Conservation (phyloP, 1,140 invertebrate genomes). For the Heliothis subflexa region DNA sequence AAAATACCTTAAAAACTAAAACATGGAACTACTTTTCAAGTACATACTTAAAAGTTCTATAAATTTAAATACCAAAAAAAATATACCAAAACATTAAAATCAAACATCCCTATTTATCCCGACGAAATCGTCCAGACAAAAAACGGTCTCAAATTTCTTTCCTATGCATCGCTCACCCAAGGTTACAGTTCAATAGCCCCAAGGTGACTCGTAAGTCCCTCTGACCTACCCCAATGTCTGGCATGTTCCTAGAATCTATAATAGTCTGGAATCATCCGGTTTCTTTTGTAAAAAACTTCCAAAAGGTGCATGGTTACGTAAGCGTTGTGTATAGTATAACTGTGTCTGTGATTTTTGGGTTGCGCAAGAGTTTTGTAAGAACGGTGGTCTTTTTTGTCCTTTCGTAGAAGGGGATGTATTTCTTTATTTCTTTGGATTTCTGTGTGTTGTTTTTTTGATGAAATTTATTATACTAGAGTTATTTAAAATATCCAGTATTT, state of each 20-base stretch:
- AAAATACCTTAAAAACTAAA: background rate
- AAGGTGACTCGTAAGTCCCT: conserved; percentile 75
- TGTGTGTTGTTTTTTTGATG: background rate
- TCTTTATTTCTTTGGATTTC: background rate
- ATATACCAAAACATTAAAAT: conserved; percentile 3
- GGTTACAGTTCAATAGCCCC: conserved; percentile 66
- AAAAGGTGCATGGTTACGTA: conserved; percentile 51
- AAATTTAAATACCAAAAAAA: background rate
- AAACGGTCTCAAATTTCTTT: conserved; percentile 21
- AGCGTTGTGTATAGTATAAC: conserved; percentile 55
- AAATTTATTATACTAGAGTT: too few species aligned
- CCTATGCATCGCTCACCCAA: conserved; percentile 51
- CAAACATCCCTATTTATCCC: background rate
- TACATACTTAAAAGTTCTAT: background rate
- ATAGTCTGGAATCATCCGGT: conserved; percentile 69
- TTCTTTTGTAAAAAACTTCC: conserved; percentile 54
- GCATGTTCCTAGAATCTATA: conserved; percentile 70
- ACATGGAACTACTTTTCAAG: background rate
- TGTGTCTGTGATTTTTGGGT: conserved; percentile 37
- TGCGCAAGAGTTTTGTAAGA: background rate
- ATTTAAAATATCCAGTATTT: too few species aligned
- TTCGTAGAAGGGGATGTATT: background rate
- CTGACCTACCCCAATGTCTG: conserved; percentile 75
- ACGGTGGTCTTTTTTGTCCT: background rate
- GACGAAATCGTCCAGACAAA: background rate